Base-by-base conservation (phyloP, 2,113 vertebrate genomes). In the Cebidichthys violaceus region DNA sequence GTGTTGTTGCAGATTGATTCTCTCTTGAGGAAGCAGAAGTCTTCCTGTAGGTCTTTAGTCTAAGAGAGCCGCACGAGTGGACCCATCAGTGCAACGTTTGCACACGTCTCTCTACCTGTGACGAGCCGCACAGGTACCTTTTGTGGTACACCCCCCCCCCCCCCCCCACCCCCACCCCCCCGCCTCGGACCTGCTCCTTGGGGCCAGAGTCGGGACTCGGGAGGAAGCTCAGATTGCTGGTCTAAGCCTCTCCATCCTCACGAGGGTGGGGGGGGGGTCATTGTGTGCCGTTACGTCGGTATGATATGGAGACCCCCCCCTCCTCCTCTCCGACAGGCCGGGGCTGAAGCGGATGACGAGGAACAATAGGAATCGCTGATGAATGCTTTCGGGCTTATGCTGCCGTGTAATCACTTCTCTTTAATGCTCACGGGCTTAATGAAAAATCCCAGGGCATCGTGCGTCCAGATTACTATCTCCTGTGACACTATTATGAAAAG, bases 391-490 rank as follows among this genome's bases (percentile, higher is more conserved):
- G 35, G 69, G 79, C 55, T 78, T 75, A 60, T 60, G 65, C 64
- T 61, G 39, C 18, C 43, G 18, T 73, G 43, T 64, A 82, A 86
- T 82, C 64, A 65, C 74, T 76, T 67, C 60, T 73, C 57, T 83
- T 13, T 67, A 75, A 72, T 70, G 59, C 79, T 60, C 31, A 35
- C 3, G 8, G 35, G 45, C 33, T 35, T 39, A 78, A 81, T 70
- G 39, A 71, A 67, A 77, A 76, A 57, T 7, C 66, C 45, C 72
- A 47, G 20, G 50, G 78, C 54, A 24, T 24, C 31, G 24, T 47
- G 41, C 39, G 17, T 31, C 41, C 35, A 76, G 31, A 79, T 82
- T 77, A n/a, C 81, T 55, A 54, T 61, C 22, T 74, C 54, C 47
- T 39, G 47, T 62, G 65, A 75, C 77, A 77, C 29, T 15, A 1